These are phyloP conservation scores for Crematogaster levior DNA, from an alignment of 2,888 invertebrate genomes.

Conservation along the genomic window DNA sequence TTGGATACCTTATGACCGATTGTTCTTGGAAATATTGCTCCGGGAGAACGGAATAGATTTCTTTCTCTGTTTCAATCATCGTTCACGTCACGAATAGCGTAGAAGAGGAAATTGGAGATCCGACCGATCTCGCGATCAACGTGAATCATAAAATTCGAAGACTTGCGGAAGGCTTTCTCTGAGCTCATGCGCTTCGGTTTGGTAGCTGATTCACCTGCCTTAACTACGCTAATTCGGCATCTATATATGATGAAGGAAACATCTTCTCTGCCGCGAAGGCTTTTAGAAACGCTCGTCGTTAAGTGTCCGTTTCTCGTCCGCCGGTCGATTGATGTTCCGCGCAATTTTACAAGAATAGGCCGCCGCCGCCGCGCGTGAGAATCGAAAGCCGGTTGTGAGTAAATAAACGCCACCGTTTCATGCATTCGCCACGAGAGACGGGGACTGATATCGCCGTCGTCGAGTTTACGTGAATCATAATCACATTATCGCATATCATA, in stretches of 20 bases:
- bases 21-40: not conserved
- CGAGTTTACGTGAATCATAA: constrained; percentile 52
- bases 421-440: not conserved
- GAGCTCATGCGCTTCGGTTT: not conserved
- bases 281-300: constrained; percentile 70
- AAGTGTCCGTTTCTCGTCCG: constrained; percentile 56
- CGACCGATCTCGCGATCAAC: constrained; percentile 9
- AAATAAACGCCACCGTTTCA: constrained; percentile 22
- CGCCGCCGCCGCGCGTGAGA: constrained; percentile 53
- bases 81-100: not conserved
- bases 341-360: constrained; percentile 41
- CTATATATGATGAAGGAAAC: constrained; percentile 56
- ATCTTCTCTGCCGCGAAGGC: constrained; percentile 54
- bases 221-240: constrained; percentile 65
- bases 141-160: constrained; percentile 27
- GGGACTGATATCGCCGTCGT: constrained; percentile 2
- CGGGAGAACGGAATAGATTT: not conserved
- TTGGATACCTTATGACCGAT: not conserved
- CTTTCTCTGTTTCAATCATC: not conserved
- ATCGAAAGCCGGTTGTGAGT: constrained; percentile 57
- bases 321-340: constrained; percentile 55
- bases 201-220: constrained; percentile 21
- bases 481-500: constrained; percentile 46
- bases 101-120: not conserved
- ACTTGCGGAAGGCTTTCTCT: constrained; percentile 51